A percentile compares a stretch with the other conserved stretches of the same genome.
These are phyloP conservation scores for Gymnarchus niloticus DNA, from an alignment of 2,113 vertebrate genomes.

Conservation along the genomic window DNA sequence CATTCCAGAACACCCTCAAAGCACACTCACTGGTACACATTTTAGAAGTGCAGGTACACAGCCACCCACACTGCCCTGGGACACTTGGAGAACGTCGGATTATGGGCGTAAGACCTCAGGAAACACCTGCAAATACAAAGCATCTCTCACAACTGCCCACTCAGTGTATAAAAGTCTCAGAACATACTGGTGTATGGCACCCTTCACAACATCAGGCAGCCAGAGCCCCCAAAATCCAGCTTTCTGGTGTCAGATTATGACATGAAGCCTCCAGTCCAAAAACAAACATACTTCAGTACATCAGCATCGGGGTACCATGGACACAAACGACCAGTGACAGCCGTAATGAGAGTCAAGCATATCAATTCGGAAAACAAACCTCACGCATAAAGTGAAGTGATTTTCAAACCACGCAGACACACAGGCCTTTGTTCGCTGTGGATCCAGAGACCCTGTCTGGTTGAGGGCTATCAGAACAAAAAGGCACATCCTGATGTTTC, in stretches of 20 bases:
- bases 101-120: neutral
- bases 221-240: neutral
- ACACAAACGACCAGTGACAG: no score
- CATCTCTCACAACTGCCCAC: neutral
- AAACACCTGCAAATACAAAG: neutral
- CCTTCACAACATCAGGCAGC: neutral
- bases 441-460: no score
- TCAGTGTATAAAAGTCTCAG: no score
- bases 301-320: neutral
- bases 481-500: neutral
- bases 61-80: neutral
- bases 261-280: neutral
- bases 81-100: no score
- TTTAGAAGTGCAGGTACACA: neutral
- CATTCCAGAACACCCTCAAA: neutral
- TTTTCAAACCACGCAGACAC: neutral
- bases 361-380: neutral
- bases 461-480: no score
- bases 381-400: neutral
- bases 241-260: neutral
- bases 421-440: neutral
- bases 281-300: neutral
- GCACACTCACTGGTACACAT: neutral
- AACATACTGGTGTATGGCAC: neutral
- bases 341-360: no score